These are phyloP conservation scores for Hydrotaea cyrtoneurina DNA, from an alignment of 2,888 invertebrate species.

Conservation along the genomic window DNA sequence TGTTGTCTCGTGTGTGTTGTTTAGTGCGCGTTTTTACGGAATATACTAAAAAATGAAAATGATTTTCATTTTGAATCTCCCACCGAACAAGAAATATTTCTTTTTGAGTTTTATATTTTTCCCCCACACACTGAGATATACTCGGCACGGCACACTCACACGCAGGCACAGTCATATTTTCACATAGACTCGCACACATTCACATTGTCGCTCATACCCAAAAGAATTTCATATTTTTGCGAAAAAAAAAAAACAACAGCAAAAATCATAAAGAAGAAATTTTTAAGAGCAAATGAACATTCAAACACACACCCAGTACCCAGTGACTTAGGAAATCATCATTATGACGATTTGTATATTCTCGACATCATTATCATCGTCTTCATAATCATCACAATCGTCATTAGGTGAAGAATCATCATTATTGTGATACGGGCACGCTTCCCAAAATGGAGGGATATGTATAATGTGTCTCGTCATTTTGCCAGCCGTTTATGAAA, in stretches of 20 bases:
- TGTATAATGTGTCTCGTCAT: not conserved
- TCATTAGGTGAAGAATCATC: not conserved
- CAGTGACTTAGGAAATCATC: conserved; percentile 14
- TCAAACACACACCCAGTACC: not conserved
- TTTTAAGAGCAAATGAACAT: conserved; percentile 1
- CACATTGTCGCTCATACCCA: conserved; percentile 23
- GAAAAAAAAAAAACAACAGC: conserved; percentile 9
- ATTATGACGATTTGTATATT: not conserved
- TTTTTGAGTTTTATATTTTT: conserved; percentile 56
- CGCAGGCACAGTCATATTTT: not conserved
- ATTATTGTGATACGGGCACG: not conserved
- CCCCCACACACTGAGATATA: conserved; percentile 42
- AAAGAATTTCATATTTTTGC: conserved; percentile 41
- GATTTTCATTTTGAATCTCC: conserved; percentile 65
- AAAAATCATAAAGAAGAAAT: not conserved
- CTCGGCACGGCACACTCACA: not conserved
- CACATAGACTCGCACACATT: not conserved
- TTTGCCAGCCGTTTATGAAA: too few relatives aligned
- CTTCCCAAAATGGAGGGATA: not conserved
- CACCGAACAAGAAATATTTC: conserved; percentile 46
- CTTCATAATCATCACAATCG: too few relatives aligned
- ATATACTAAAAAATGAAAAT: conserved; percentile 66
- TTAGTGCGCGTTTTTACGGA: conserved; percentile 65
- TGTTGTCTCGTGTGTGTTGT: conserved; percentile 54
- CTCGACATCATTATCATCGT: not conserved